Conservation (phyloP, 2,888 invertebrate species). For the Acronicta aceris region DNA sequence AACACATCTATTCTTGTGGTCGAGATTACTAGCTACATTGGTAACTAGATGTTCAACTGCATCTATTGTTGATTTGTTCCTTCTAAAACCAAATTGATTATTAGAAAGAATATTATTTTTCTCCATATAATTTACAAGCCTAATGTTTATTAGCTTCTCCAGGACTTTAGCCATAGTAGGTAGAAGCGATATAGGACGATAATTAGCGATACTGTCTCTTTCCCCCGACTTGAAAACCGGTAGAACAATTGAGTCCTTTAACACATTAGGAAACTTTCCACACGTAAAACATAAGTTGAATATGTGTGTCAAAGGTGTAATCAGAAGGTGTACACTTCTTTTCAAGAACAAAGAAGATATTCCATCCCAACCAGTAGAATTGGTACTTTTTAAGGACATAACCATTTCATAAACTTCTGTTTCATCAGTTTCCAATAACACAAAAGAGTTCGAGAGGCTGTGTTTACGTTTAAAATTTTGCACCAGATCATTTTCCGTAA, state of each 20-base stretch:
- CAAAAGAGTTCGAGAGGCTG: constrained; percentile 10
- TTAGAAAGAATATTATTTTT: constrained; percentile 4
- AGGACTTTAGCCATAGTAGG: constrained; percentile 7
- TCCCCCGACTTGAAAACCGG: constrained; percentile 10
- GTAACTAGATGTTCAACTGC: constrained; percentile 4
- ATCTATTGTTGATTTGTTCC: constrained; percentile 2
- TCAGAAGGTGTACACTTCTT: background rate
- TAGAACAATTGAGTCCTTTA: constrained; percentile 2
- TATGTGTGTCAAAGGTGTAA: constrained; percentile 1
- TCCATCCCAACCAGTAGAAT: constrained; percentile 11
- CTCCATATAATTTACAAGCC: background rate
- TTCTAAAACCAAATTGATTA: constrained; percentile 2
- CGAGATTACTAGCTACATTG: constrained; percentile 2
- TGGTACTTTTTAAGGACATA: constrained; percentile 5
- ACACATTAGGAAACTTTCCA: constrained; percentile 3
- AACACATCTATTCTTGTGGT: constrained; percentile 12
- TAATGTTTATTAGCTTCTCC: background rate
- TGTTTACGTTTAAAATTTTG: constrained; percentile 1
- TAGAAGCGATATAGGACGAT: constrained; percentile 14
- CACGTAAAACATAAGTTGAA: constrained; percentile 4
- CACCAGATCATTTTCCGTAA: constrained; percentile 16
- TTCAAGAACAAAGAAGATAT: constrained; percentile 4
- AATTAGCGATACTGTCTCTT: constrained; percentile 13
- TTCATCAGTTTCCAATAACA: constrained; percentile 14
- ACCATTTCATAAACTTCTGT: constrained; percentile 1